Conservation (phyloP, 2,113 vertebrate genomes). For the Tachysurus vachellii region DNA sequence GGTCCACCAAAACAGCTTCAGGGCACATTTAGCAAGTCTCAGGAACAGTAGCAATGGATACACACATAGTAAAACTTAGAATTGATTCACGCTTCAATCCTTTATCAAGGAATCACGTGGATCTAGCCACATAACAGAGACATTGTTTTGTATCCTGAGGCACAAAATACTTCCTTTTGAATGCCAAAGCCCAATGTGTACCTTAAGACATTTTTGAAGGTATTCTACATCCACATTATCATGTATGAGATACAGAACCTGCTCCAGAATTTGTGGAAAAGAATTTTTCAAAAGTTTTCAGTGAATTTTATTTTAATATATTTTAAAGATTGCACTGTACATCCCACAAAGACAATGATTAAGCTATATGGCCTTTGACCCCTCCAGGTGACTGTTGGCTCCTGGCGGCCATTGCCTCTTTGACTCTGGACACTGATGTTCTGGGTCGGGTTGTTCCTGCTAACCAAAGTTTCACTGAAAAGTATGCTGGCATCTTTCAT, state of each 20-base stretch:
- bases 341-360: background rate
- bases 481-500: slow-evolving; percentile 40
- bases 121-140: no score
- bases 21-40: no score
- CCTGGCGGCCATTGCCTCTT: slow-evolving; percentile 42
- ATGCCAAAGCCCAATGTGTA: background rate
- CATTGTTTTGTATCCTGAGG: no score
- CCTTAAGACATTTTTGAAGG: background rate
- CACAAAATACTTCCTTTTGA: no score
- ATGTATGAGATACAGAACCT: background rate
- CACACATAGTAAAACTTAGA: no score
- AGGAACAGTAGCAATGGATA: no score
- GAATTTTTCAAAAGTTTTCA: background rate
- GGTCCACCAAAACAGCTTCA: no score
- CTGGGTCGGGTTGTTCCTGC: slow-evolving; percentile 32
- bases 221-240: background rate
- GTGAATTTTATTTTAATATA: background rate
- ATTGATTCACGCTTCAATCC: no score
- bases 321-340: background rate
- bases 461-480: slow-evolving; percentile 39
- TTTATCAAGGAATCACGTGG: no score
- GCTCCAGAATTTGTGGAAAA: background rate
- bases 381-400: slow-evolving; percentile 47
- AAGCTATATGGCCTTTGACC: background rate
- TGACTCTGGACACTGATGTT: slow-evolving; percentile 37